A percentile compares a stretch with the other conserved stretches of the same genome.
These are phyloP conservation scores for Athalia rosae DNA, from an alignment of 2,888 invertebrate genomes.

Conservation along the genomic window DNA sequence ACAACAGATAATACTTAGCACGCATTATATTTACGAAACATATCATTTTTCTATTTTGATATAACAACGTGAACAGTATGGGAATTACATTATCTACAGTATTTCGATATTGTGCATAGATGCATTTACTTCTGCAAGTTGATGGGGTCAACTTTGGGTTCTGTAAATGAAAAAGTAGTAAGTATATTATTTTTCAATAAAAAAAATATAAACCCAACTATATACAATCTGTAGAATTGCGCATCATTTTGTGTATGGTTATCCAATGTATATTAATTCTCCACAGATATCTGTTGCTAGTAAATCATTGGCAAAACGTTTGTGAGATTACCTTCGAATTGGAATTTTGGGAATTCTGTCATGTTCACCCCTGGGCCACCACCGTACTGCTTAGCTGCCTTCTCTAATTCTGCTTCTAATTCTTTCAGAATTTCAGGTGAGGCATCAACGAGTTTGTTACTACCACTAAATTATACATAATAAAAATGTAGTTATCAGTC, in stretches of 20 bases:
- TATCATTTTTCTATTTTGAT: slow-evolving; percentile 28
- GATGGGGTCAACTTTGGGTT: slow-evolving; percentile 55
- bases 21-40: neutral
- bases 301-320: neutral
- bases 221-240: neutral
- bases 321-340: slow-evolving; percentile 78
- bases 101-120: slow-evolving; percentile 15
- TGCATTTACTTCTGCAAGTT: slow-evolving; percentile 32
- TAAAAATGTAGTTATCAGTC: slow-evolving; percentile 21
- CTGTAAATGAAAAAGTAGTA: slow-evolving; percentile 54
- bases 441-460: slow-evolving; percentile 86
- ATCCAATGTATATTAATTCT: neutral
- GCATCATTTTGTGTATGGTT: neutral
- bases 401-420: slow-evolving; percentile 85
- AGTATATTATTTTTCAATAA: neutral
- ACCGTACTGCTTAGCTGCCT: slow-evolving; percentile 85
- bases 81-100: slow-evolving; percentile 42
- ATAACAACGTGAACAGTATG: slow-evolving; percentile 37
- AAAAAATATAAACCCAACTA: slow-evolving; percentile 10
- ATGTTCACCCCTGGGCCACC: slow-evolving; percentile 87
- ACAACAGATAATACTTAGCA: neutral
- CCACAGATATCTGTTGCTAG: neutral
- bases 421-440: slow-evolving; percentile 85
- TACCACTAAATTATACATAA: slow-evolving; percentile 77
- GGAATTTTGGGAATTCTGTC: slow-evolving; percentile 91